Base-by-base conservation (phyloP, 2,888 invertebrate species). In the Apamea monoglypha region DNA sequence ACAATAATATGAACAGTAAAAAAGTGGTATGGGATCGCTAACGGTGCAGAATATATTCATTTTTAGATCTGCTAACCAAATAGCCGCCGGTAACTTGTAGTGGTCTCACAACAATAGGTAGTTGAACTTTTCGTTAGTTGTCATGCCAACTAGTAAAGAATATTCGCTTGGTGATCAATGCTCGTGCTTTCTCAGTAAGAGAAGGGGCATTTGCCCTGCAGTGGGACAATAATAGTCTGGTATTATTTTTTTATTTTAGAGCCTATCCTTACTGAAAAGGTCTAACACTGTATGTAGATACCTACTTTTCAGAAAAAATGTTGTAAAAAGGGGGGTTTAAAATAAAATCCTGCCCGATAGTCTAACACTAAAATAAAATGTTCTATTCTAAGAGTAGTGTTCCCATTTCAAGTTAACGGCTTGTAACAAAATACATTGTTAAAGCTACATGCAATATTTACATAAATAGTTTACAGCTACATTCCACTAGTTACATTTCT, bases 401-500 rank as follows among this genome's bases (percentile, higher is more conserved):
- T 50, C 40, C 40, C n/a, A 80, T 75, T 80, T 82, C 59, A 50
- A 59, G 56, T 66, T 56, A 29, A 80, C 21, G 0, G 40, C 40
- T 53, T 56, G 53, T 18, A 18, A 74, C 74, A 32, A 40, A 81
- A 74, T 40, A 67, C 75, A 70, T 61, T 59, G 78, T 47, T 53
- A n/a, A 4, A 47, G 7, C 40, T 32, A 59, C 5, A 12, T 61
- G 72, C 29, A 78, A 83, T 71, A 61, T 81, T 81, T 70, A 70
- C 50, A 6, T 36, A 56, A 82, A 82, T 29, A 47, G 12, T 82
- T 76, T 44, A 47, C 44, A 81, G 63, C n/a, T 63, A 76, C 16
- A 36, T 56, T 63, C 16, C 21, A 68, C 21, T 56, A 32, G 14
- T 4, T 18, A 53, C 21, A 25, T 73, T 56, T 66, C 67, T 63